Conservation (phyloP, 2,888 invertebrate species). For the Bellardia pandia region DNA sequence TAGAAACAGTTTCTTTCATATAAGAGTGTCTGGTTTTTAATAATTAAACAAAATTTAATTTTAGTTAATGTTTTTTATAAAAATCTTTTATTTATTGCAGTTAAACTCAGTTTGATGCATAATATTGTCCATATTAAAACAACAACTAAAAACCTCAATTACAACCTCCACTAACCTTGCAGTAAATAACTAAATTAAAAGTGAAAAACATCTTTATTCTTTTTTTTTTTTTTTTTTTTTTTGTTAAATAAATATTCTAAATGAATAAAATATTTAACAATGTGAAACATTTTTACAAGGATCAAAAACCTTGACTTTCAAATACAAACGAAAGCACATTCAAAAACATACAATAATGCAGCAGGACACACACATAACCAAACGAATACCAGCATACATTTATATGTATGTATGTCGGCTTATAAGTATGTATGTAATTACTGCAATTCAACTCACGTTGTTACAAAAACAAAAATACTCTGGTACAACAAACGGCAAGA, state of each 20-base stretch:
- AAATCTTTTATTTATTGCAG: no score
- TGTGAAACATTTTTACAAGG: slow-evolving; percentile 41
- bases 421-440: slow-evolving; percentile 27
- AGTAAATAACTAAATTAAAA: slow-evolving; percentile 35
- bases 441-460: slow-evolving; percentile 38
- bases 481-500: slow-evolving; percentile 1
- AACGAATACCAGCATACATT: not conserved
- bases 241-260: not conserved
- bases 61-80: not conserved
- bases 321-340: slow-evolving; percentile 15
- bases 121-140: no score
- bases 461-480: not conserved
- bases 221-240: not conserved
- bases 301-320: slow-evolving; percentile 69
- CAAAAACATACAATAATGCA: not conserved
- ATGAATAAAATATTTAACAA: slow-evolving; percentile 38
- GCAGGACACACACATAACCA: not conserved
- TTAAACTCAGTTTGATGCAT: not conserved
- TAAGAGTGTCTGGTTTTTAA: no score
- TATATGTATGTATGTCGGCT: not conserved
- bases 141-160: slow-evolving; percentile 20
- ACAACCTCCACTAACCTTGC: not conserved
- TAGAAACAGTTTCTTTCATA: no score
- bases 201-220: slow-evolving; percentile 4
- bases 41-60: not conserved